These are phyloP conservation scores for Physella acuta DNA, from an alignment of 1,140 invertebrate genomes.

Conservation along the genomic window DNA sequence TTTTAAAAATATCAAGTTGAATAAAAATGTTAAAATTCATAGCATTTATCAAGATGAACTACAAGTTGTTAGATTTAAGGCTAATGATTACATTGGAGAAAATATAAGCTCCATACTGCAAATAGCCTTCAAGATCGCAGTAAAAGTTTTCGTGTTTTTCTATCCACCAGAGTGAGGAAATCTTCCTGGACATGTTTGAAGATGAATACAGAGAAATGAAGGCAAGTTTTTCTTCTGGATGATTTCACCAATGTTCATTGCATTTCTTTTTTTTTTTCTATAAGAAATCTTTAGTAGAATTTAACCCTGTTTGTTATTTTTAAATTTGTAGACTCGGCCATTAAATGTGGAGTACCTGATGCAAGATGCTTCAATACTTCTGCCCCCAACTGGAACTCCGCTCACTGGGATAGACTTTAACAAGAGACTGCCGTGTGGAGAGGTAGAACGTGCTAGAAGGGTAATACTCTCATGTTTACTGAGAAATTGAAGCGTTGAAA, in stretches of 20 bases:
- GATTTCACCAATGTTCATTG: too few relatives aligned
- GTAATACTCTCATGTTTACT: too few relatives aligned
- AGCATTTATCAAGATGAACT: too few relatives aligned
- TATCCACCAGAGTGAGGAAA: conserved; percentile 81
- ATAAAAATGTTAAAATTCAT: too few relatives aligned
- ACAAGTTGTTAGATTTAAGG: too few relatives aligned
- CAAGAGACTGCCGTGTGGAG: conserved; percentile 91
- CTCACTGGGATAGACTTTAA: conserved; percentile 94
- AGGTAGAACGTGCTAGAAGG: conserved; percentile 89
- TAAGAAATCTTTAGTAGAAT: too few relatives aligned
- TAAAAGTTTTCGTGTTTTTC: not conserved
- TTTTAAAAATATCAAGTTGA: too few relatives aligned
- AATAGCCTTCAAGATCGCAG: conserved; percentile 1
- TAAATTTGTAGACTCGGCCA: conserved; percentile 68
- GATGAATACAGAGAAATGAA: conserved; percentile 91
- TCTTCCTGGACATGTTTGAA: conserved; percentile 98
- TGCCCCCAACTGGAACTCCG: conserved; percentile 94
- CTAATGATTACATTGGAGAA: too few relatives aligned
- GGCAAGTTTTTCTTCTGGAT: conserved; percentile 46
- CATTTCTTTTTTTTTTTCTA: too few relatives aligned
- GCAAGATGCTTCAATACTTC: conserved; percentile 88
- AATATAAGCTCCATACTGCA: not conserved
- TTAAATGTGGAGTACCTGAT: conserved; percentile 72
- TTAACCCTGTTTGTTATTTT: not conserved
- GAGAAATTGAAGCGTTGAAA: too few relatives aligned